Base-by-base conservation (phyloP, 2,888 invertebrate species). In the Acanthopleura granulata region DNA sequence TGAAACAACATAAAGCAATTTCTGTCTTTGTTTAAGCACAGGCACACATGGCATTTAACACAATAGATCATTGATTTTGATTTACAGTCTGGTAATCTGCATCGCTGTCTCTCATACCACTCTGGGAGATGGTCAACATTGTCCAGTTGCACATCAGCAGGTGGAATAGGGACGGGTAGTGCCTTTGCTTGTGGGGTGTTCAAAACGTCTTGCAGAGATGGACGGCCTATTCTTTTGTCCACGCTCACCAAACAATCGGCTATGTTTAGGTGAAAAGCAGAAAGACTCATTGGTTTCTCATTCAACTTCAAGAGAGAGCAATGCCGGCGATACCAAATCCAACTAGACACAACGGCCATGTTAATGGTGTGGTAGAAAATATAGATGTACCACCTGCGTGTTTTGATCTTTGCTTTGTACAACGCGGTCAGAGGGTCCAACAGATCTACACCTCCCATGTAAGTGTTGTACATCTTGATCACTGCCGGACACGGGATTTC, bases 371-470 rank as follows among this genome's bases (percentile, higher is more conserved):
- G 62, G 30, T 57, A 50, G 6, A 72, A 14, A 18, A 70, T 1
- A 22, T 30, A 25, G 3, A 57, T 40, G 69, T 75, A 73, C 66
- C 66, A 61, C 66, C 62, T 61, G 49, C 29, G 29, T 29, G 51
- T 40, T 27, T 18, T 61, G 12, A 75, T 25, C 75, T 62, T 29
- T 75, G 18, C 27, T 51, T 73, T 75, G 66, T 74, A 75, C 30
- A 75, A 30, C 66, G 29, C 40, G 15, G 49, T 14, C 16, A 75
- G 25, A 16, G 22, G 15, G 57, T 75, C 75, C 18, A 27, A 72
- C 50, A 75, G 30, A 74, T 75, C 75, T 14, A 75, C 51, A 51
- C 75, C 75, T 6, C 74, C 74, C 74, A 74, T 74, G 30, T 50
- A 74, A 3, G 1, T 49, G 51, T 74, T 74, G 51, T 74, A 74